These are phyloP conservation scores for Chrysotoxum bicinctum DNA, from an alignment of 2,888 invertebrate species.

Conservation along the genomic window DNA sequence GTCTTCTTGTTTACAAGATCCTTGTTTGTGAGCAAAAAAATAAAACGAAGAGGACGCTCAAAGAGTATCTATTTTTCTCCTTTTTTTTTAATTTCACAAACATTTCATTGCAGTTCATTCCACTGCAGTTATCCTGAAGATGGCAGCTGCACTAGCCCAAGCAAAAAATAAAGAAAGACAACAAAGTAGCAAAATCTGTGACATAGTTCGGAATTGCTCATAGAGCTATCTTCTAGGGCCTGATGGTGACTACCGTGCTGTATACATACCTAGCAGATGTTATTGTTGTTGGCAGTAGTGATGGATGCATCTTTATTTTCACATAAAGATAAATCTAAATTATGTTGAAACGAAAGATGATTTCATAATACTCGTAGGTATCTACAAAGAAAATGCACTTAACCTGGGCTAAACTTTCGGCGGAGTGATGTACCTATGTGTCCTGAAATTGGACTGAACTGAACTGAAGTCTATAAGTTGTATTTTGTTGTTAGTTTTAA, in stretches of 20 bases:
- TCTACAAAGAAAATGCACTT: constrained; percentile 4
- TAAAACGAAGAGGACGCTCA: background rate
- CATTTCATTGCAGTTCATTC: constrained; percentile 59
- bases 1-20: constrained; percentile 37
- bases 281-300: constrained; percentile 27
- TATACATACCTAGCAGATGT: too few relatives aligned
- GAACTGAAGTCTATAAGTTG: background rate
- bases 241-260: background rate
- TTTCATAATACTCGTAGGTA: background rate
- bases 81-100: constrained; percentile 16
- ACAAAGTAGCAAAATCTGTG: constrained; percentile 36
- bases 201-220: constrained; percentile 50
- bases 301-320: constrained; percentile 14
- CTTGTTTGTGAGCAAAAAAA: background rate
- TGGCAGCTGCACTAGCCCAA: constrained; percentile 23
- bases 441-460: constrained; percentile 21
- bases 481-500: background rate
- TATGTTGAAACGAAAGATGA: constrained; percentile 4
- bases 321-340: constrained; percentile 4
- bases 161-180: constrained; percentile 1
- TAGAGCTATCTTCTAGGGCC: background rate
- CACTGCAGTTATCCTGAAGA: constrained; percentile 53
- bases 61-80: constrained; percentile 1
- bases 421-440: background rate
- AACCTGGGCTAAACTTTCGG: constrained; percentile 25